Conservation (phyloP, 2,888 invertebrate genomes). For the Phorcus lineatus region DNA sequence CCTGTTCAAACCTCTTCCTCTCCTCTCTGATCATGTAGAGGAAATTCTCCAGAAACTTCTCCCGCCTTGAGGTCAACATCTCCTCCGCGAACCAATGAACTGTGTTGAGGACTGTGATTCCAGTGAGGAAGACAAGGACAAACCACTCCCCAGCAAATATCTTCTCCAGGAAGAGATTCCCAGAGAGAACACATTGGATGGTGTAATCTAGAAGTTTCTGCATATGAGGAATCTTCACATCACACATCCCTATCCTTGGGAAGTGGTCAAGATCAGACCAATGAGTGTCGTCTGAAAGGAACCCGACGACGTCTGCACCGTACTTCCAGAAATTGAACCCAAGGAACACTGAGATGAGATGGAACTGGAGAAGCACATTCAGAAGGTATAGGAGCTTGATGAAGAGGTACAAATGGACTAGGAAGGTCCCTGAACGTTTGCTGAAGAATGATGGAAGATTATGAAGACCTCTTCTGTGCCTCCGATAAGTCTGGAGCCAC, state of each 20-base stretch:
- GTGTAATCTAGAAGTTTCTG: conserved; percentile 60
- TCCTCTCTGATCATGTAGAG: conserved; percentile 20
- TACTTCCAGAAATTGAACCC: conserved; percentile 56
- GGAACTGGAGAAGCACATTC: conserved; percentile 57
- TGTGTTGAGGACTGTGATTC: conserved; percentile 35
- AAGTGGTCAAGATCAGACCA: conserved; percentile 55
- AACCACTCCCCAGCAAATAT: conserved; percentile 62
- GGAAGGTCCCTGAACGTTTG: conserved; percentile 52
- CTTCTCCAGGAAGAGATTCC: conserved; percentile 63
- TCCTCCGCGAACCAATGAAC: neutral
- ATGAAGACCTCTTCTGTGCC: conserved; percentile 47
- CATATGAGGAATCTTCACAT: conserved; percentile 59
- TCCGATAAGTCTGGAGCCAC: conserved; percentile 54
- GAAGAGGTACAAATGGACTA: conserved; percentile 56
- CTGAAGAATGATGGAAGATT: conserved; percentile 51
- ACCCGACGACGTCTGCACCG: conserved; percentile 52
- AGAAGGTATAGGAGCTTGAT: conserved; percentile 53
- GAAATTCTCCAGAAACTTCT: conserved; percentile 7
- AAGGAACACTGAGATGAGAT: conserved; percentile 55
- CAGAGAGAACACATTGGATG: conserved; percentile 60
- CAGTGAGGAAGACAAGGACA: conserved; percentile 56
- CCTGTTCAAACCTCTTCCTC: conserved; percentile 44
- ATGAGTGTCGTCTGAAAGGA: conserved; percentile 43
- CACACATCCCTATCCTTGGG: conserved; percentile 58
- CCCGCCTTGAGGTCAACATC: neutral